Percentiles rank a stretch among this genome's conserved stretches.
Evolutionary conservation across 2,888 invertebrate species (phyloP).

Genomic region (Tetheella fluctuosa): DNA sequence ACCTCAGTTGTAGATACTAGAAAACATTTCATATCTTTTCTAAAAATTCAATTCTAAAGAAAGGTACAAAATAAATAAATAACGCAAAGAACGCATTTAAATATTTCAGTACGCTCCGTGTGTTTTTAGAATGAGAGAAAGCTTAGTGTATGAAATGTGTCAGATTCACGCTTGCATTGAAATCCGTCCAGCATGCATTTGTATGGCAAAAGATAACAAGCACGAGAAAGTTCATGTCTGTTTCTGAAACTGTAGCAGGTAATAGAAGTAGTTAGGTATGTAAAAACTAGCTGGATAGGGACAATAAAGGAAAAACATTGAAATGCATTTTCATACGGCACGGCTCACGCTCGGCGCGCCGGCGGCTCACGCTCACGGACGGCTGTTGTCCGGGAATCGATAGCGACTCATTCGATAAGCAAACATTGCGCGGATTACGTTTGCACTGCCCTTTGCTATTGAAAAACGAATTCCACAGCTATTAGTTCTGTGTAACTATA

Average conservation of each 20-base stretch:
- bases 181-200: background rate
- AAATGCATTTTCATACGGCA: background rate
- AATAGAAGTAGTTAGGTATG: background rate
- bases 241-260: too few relatives aligned
- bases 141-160: background rate
- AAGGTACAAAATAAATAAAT: background rate
- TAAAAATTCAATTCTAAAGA: background rate
- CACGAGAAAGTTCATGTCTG: background rate
- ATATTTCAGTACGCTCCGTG: background rate
- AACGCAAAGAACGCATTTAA: background rate
- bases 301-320: background rate
- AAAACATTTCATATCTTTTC: background rate
- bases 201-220: background rate
- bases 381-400: background rate
- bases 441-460: slow-evolving; percentile 6
- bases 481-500: background rate
- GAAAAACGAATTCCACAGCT: background rate
- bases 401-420: slow-evolving; percentile 2
- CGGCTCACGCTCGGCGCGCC: background rate
- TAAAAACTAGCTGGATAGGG: background rate
- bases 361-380: background rate
- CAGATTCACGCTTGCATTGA: background rate
- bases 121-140: background rate
- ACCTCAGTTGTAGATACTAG: background rate
- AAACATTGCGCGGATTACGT: slow-evolving; percentile 7